phyloP scores from a whole-genome alignment of 2,888 invertebrate genomes.

The Molorchus minor region DNA sequence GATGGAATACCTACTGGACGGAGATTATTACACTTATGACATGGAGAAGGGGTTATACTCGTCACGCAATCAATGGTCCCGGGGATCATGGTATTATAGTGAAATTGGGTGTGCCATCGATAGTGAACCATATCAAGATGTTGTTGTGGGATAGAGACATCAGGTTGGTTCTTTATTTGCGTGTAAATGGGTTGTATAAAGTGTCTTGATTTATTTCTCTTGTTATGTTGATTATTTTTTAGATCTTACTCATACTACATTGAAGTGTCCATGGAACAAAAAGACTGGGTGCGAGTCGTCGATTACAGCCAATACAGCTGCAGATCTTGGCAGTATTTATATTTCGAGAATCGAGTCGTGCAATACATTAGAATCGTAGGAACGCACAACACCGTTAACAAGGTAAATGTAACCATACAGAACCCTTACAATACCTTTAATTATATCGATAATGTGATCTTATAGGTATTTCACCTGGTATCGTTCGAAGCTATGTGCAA shows the following conservation, averaged over 20 bases:
- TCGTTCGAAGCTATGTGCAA: conserved; percentile 91
- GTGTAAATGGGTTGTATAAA: neutral
- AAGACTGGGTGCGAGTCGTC: conserved; percentile 92
- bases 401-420: conserved; percentile 64
- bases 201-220: conserved; percentile 9
- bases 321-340: conserved; percentile 95
- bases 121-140: conserved; percentile 93
- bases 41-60: conserved; percentile 88
- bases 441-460: conserved; percentile 16
- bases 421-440: neutral
- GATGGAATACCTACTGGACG: conserved; percentile 87
- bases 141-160: conserved; percentile 94
- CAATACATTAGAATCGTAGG: conserved; percentile 85
- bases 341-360: conserved; percentile 89
- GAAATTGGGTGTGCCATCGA: conserved; percentile 82
- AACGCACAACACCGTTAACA: conserved; percentile 94
- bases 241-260: conserved; percentile 90
- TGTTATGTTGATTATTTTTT: conserved; percentile 41
- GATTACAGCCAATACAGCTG: conserved; percentile 94
- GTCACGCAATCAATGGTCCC: conserved; percentile 60
- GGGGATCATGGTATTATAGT: conserved; percentile 85
- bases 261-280: conserved; percentile 94
- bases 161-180: conserved; percentile 63
- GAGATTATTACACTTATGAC: conserved; percentile 86
- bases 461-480: conserved; percentile 89